Percentiles rank a stretch among this genome's conserved stretches.
These are phyloP conservation scores for Pseudococcus longispinus DNA, from an alignment of 2,888 invertebrate genomes.

Conservation along the genomic window DNA sequence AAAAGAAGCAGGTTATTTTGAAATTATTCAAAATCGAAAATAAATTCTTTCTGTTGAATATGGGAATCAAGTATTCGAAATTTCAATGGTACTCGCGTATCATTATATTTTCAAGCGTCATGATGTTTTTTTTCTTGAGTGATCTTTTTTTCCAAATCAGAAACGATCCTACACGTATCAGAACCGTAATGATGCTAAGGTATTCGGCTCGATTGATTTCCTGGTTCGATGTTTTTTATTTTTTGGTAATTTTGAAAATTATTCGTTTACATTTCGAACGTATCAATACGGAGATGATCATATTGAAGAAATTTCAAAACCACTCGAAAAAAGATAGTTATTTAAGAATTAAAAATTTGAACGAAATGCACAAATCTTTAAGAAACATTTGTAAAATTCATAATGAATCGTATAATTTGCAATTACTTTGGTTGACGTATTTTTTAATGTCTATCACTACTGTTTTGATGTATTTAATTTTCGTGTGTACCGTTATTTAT, in stretches of 20 bases:
- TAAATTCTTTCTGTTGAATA: background rate
- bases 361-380: background rate
- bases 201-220: constrained; percentile 41
- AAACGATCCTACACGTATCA: background rate
- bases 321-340: background rate
- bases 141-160: background rate
- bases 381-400: constrained; percentile 44
- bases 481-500: background rate
- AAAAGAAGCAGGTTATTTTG: background rate
- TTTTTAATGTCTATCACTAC: background rate
- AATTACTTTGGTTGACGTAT: constrained; percentile 5
- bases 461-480: background rate
- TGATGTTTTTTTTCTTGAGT: background rate
- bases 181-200: background rate
- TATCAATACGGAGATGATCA: background rate
- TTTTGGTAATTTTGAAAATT: constrained; percentile 27
- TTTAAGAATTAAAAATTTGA: background rate
- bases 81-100: background rate
- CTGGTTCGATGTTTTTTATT: constrained; percentile 33
- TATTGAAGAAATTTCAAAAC: background rate
- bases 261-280: constrained; percentile 20
- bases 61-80: background rate
- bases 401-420: background rate
- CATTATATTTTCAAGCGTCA: background rate
- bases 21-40: constrained; percentile 27